Evolutionary conservation across 2,797 vertebrate species (phyloP).

Genomic region (Esox lucius): DNA sequence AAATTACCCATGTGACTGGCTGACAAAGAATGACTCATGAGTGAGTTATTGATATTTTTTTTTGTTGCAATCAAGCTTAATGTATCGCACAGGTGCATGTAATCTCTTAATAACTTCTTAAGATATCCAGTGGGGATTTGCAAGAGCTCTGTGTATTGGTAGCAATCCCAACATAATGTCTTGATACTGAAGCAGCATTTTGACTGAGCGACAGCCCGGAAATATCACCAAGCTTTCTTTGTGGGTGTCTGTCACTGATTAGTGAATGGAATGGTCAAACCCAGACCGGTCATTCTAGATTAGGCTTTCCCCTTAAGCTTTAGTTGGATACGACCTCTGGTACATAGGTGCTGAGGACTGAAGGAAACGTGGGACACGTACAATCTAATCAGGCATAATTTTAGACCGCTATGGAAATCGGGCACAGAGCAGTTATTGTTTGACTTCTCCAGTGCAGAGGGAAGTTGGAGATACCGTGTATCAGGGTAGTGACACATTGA

Average conservation of each 20-base stretch:
- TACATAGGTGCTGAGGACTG: too few relatives aligned
- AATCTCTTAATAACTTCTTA: too few relatives aligned
- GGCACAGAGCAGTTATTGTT: slow-evolving; percentile 13
- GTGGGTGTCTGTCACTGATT: slow-evolving; percentile 18
- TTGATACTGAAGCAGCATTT: neutral
- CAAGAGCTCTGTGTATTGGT: too few relatives aligned
- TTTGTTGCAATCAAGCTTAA: too few relatives aligned
- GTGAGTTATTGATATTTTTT: too few relatives aligned
- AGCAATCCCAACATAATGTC: neutral
- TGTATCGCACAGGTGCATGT: too few relatives aligned
- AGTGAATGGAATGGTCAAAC: slow-evolving; percentile 9
- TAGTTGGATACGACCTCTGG: neutral
- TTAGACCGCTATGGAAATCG: slow-evolving; percentile 11
- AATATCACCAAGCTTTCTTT: slow-evolving; percentile 14
- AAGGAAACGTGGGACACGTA: slow-evolving; percentile 1
- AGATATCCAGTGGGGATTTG: too few relatives aligned
- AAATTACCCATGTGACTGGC: too few relatives aligned
- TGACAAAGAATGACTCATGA: too few relatives aligned
- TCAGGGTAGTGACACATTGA: neutral
- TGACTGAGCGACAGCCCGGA: neutral
- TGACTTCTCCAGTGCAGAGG: neutral
- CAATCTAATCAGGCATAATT: slow-evolving; percentile 12
- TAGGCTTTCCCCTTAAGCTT: slow-evolving; percentile 9
- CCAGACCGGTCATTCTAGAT: neutral
- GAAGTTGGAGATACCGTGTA: neutral